Evolutionary conservation across 1,140 invertebrate genomes (phyloP).

Genomic region (Cecropterus lyciades): DNA sequence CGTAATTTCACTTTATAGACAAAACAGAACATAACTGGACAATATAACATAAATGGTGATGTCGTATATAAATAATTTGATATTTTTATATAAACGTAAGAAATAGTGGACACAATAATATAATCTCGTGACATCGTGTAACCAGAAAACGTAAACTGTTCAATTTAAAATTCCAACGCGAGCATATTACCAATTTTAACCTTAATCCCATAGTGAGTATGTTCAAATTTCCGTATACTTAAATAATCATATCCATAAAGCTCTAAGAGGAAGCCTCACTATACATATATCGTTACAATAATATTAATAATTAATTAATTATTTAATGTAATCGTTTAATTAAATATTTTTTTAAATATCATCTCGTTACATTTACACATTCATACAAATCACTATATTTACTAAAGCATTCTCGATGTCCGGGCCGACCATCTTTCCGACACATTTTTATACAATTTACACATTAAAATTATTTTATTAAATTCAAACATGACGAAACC

Average conservation of each 20-base stretch:
- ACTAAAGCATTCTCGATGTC: constrained; percentile 74
- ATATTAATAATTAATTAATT: constrained; percentile 38
- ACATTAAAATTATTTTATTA: constrained; percentile 30
- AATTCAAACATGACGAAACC: constrained; percentile 20
- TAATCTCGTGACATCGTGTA: background rate
- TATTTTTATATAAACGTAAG: constrained; percentile 3
- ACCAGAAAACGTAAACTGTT: constrained; percentile 22
- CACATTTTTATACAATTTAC: constrained; percentile 47
- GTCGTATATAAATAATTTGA: background rate
- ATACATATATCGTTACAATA: constrained; percentile 62
- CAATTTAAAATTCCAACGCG: constrained; percentile 24
- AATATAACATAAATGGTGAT: background rate
- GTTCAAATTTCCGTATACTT: constrained; percentile 78
- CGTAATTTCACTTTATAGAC: too few species aligned
- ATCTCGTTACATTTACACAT: constrained; percentile 75
- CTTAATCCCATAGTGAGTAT: constrained; percentile 73
- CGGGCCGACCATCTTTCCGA: constrained; percentile 49
- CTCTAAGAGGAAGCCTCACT: constrained; percentile 81
- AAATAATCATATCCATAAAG: constrained; percentile 78
- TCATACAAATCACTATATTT: constrained; percentile 73
- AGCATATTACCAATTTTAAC: constrained; percentile 54
- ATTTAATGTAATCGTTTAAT: constrained; percentile 64
- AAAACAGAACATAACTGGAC: background rate
- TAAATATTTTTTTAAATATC: constrained; percentile 76
- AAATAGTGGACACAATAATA: background rate